Base-by-base conservation (phyloP, 1,140 invertebrate species). In the Pollicipes pollicipes region DNA sequence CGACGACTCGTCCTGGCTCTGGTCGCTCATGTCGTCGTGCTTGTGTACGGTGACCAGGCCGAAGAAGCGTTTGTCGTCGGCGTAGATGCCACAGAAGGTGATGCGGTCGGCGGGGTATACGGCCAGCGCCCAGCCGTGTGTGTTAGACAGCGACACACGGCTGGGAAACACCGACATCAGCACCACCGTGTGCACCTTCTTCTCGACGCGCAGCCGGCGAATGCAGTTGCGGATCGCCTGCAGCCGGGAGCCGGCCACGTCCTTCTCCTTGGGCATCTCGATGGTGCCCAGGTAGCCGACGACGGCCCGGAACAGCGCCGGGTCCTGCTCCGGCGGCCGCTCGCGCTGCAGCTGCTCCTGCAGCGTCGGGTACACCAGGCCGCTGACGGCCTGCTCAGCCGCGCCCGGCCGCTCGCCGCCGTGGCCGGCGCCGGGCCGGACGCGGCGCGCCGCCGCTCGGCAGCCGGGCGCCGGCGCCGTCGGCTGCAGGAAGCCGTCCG, bases 231-330 rank as follows among this genome's bases (percentile, higher is more conserved):
- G 79, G 32, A 89, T 80, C 67, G 86, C 84, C 79, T 86, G 81
- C 30, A 85, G 75, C 13, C 80, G 75, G 26, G 79, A 10, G 37
- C 73, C 74, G n/a, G 73, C 74, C 70, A 72, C 72, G 37, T 24
- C 37, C 26, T 73, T 72, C 35, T 74, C 73, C 37, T 75, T 75
- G 63, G 74, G 74, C 72, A 75, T 95, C 81, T 97, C 94, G 69
- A 97, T 95, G 0, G 93, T 95, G 4, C 95, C 94, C 68, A 97
- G 83, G 79, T 97, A 97, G 0, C 94, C 93, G 3, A 97, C 91
- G n/a, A 97, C 86, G 0, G 90, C 90, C 72, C 89, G 85, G 37
- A 45, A 10, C 24, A 24, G 37, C 37, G 37, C 37, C 10, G 10
- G 10, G 37, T 45, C 24, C 37, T 45, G 37, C 37, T 45, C 37